Evolutionary conservation across 2,113 vertebrate species (phyloP), one percentile per base, ranked within the genome.

Genomic region (Tricholaema leucomelas): DNA sequence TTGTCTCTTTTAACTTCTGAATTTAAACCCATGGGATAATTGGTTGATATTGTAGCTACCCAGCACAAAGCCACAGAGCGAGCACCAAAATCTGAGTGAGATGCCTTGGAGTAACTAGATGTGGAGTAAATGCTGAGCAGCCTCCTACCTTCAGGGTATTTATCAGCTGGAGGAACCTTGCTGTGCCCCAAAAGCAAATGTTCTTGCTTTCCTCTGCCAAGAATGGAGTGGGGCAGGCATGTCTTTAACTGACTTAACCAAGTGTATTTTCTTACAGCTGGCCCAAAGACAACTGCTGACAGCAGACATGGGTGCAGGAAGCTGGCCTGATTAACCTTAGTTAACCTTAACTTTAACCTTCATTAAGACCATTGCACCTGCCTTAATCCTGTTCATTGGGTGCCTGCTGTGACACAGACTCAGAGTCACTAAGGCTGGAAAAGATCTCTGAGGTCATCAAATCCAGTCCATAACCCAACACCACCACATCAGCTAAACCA

Each of bases 321-420:
- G 27, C 56, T 59, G 56, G 6, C 20, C 74, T 50, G 31, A 15
- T 81, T 58, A 9, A 36, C 38, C 64, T 28, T 16, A 8, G 46
- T 56, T 63, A 28, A 63, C 42, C 42, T 44, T 44, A 44, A 44
- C 42, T 44, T 80, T 58, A 9, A 38, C 38, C 64, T 28, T 16
- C 5, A 46, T 56, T 63, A 28, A 63, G 63, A 11, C 63, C 35
- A 20, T 36, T 58, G 58, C 30, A 6, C 27, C 35, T 44, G 58
- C 63, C 63, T 46, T 30, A 15, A 35, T 63, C 7, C 25, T 42
- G 52, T 40, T 63, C 54, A 0, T 20, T 0, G 1, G 5, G 12
- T 10, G 7, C 44, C 33, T 65, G 33, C 88, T 75, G 69, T 33
- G 74, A 56, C 5, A 44, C 42, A 44, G 16, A 44, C 16, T 44